Base-by-base conservation (phyloP, 2,113 vertebrate species). In the Mungos mungo region DNA sequence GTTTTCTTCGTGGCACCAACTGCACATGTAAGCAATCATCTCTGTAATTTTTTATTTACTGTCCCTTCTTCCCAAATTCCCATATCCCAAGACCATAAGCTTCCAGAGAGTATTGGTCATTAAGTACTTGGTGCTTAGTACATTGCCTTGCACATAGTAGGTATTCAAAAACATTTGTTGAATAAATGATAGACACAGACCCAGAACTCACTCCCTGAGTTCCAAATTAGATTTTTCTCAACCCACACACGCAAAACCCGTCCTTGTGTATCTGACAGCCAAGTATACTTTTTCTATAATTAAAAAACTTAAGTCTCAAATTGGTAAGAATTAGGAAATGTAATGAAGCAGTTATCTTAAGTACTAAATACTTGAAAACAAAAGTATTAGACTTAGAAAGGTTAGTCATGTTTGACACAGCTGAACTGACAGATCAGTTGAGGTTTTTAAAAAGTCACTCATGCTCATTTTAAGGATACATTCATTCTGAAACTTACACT, bases 401-500 rank as follows among this genome's bases (percentile, higher is more conserved):
- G 33, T 93, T 72, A 85, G 23, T 25, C 66, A 65, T 41, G 47
- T 92, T 81, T 27, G 80, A 45, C 27, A 88, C 3, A 82, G 41
- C 23, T 90, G 52, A 96, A 90, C 50, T 38, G 35, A 79, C 8
- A 80, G 84, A 54, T 84, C 25, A 35, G 27, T 25, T 89, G 23
- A 7, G 50, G 5, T 74, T 93, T 82, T 94, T 72, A 81, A 94
- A 94, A 92, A 97, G 38, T 65, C 50, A 90, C 69, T 84, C 63
- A 77, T 27, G 18, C 18, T 92, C 66, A 89, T 81, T 63, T 87
- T 95, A 88, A 95, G 66, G 19, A 87, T 77, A 77, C 1, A 95
- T 87, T 84, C 69, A 89, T 90, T 82, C 84, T 79, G 45, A 13
- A 92, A 90, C 84, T 85, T 86, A 96, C 2, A 85, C 3, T 23